These are phyloP conservation scores for Ondatra zibethicus DNA, from an alignment of 2,113 vertebrate species.

Conservation along the genomic window DNA sequence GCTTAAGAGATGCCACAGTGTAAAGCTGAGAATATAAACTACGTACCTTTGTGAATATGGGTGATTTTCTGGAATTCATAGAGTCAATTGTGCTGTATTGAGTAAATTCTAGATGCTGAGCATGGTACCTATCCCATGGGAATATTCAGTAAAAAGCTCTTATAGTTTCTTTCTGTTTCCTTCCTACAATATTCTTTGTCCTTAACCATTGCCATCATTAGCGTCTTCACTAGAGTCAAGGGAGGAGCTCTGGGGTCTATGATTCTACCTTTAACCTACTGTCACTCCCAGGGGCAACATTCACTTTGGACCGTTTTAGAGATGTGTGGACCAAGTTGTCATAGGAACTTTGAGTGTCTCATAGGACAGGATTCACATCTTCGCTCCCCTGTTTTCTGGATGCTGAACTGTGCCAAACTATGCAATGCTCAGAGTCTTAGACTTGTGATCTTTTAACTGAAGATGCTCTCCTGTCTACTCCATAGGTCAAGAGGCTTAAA, in stretches of 20 bases:
- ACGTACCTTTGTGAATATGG: neutral
- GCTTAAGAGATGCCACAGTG: too few relatives aligned
- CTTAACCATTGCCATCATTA: neutral
- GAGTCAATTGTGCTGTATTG: rapidly evolving
- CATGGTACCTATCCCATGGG: rapidly evolving
- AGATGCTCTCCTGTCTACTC: neutral
- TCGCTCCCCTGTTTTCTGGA: neutral
- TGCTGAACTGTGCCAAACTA: neutral
- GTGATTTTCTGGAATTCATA: neutral
- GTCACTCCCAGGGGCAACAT: neutral
- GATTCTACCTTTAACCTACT: neutral
- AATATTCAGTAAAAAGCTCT: rapidly evolving
- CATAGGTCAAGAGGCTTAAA: neutral
- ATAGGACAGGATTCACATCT: neutral
- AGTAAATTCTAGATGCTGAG: neutral
- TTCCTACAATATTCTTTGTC: rapidly evolving
- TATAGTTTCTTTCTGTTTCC: neutral
- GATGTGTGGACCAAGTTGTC: neutral
- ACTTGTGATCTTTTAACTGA: neutral
- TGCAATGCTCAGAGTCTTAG: neutral
- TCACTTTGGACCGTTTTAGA: neutral
- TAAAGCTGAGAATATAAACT: neutral
- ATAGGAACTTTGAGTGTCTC: neutral
- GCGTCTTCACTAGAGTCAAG: neutral
- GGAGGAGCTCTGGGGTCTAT: neutral